phyloP scores from a whole-genome alignment of 1,140 invertebrate species.

The Sweltsa coloradensis region DNA sequence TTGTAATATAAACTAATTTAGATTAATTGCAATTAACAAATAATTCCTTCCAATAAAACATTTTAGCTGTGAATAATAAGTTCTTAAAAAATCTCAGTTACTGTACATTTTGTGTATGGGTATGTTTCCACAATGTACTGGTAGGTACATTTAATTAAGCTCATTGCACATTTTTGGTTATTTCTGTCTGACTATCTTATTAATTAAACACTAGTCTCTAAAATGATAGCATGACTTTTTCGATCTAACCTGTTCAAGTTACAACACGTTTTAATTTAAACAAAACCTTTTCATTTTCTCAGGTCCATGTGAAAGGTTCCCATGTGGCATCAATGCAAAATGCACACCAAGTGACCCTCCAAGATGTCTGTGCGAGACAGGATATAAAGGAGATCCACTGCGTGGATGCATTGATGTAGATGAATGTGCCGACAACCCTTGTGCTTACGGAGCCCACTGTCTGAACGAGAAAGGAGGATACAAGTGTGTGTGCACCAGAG shows the following conservation, averaged over 20 bases:
- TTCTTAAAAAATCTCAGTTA: too few relatives aligned
- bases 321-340: constrained; percentile 85
- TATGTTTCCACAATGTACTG: neutral
- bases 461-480: constrained; percentile 75
- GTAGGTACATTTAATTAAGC: neutral
- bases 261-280: neutral
- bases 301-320: constrained; percentile 69
- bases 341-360: constrained; percentile 83
- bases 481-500: constrained; percentile 69
- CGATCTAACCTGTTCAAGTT: neutral
- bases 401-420: constrained; percentile 77
- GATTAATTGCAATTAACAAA: too few relatives aligned
- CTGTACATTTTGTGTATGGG: neutral
- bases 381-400: constrained; percentile 72
- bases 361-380: constrained; percentile 71
- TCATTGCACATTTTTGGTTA: too few relatives aligned
- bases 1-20: too few relatives aligned
- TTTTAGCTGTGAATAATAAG: too few relatives aligned
- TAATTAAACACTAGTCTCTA: neutral
- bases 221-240: too few relatives aligned
- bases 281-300: neutral
- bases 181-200: neutral
- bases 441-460: constrained; percentile 74
- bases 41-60: too few relatives aligned
- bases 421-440: constrained; percentile 57